These are phyloP conservation scores for Spizella passerina DNA, from an alignment of 2,797 vertebrate species.

Conservation along the genomic window DNA sequence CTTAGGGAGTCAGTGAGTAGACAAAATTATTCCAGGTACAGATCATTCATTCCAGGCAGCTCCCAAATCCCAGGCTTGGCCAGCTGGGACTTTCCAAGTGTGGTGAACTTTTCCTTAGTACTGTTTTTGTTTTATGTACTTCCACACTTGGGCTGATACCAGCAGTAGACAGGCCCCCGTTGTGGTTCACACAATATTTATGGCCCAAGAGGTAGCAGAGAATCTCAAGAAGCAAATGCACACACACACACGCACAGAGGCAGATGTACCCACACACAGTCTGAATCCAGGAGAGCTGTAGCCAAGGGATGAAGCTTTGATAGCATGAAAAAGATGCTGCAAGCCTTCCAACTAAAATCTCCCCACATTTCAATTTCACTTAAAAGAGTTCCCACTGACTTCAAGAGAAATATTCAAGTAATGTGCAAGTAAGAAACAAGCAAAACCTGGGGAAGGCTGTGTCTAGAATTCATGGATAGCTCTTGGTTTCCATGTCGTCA, in stretches of 20 bases:
- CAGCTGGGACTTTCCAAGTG: slow-evolving; percentile 8
- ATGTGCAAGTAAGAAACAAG: not conserved
- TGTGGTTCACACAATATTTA: not conserved
- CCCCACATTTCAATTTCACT: not conserved
- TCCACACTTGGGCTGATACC: slow-evolving; percentile 35
- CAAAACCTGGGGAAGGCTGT: not conserved
- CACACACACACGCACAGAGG: not conserved
- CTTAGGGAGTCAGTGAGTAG: not conserved
- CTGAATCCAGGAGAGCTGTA: not conserved
- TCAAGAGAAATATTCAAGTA: not conserved
- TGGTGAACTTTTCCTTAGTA: not conserved
- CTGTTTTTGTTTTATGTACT: not conserved
- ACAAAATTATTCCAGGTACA: not conserved
- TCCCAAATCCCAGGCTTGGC: not conserved
- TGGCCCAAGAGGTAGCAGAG: not conserved
- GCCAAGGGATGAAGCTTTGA: not conserved
- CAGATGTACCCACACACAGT: not conserved
- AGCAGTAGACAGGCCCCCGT: not conserved
- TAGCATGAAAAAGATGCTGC: not conserved
- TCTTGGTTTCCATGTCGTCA: not conserved
- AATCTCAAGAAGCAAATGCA: not conserved
- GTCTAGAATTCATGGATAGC: not conserved
- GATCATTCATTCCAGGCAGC: not conserved
- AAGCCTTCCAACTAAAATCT: not conserved
- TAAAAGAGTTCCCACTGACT: not conserved